Percentiles rank a stretch among this genome's conserved stretches.
phyloP scores from a whole-genome alignment of 2,888 invertebrate species.

The Stomorhina lunata region DNA sequence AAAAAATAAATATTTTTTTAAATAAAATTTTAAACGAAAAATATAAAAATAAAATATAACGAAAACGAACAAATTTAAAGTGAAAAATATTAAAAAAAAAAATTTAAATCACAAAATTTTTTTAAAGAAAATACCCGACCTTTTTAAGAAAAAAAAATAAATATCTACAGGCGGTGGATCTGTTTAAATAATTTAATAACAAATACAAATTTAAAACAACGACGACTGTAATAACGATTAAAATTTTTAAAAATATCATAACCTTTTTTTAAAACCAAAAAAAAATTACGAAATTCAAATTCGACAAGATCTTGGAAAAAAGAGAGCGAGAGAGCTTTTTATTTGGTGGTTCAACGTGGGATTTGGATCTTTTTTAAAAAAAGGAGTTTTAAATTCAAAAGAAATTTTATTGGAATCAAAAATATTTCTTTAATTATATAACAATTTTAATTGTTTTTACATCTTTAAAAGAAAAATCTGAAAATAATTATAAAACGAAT shows the following conservation, averaged over 20 bases:
- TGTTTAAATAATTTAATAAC: slow-evolving; percentile 43
- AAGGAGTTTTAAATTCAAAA: slow-evolving; percentile 4
- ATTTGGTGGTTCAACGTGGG: slow-evolving; percentile 49
- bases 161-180: slow-evolving; percentile 65
- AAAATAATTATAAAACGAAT: slow-evolving; percentile 58
- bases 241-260: slow-evolving; percentile 39
- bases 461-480: not conserved
- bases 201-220: slow-evolving; percentile 53
- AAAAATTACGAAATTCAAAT: slow-evolving; percentile 57
- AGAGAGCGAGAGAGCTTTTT: slow-evolving; percentile 33
- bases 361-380: slow-evolving; percentile 24
- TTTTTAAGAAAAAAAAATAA: slow-evolving; percentile 58
- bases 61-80: too few relatives aligned
- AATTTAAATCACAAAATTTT: slow-evolving; percentile 57
- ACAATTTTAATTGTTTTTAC: slow-evolving; percentile 29
- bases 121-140: slow-evolving; percentile 23
- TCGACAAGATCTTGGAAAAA: not conserved
- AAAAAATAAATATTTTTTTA: slow-evolving; percentile 9
- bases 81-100: slow-evolving; percentile 53
- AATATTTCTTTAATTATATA: slow-evolving; percentile 16
- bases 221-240: slow-evolving; percentile 52
- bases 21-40: slow-evolving; percentile 28
- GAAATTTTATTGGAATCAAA: not conserved
- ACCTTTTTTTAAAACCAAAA: slow-evolving; percentile 52
- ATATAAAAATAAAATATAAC: slow-evolving; percentile 45